phyloP scores from a whole-genome alignment of 2,888 invertebrate genomes.

The Coenonympha arcania region DNA sequence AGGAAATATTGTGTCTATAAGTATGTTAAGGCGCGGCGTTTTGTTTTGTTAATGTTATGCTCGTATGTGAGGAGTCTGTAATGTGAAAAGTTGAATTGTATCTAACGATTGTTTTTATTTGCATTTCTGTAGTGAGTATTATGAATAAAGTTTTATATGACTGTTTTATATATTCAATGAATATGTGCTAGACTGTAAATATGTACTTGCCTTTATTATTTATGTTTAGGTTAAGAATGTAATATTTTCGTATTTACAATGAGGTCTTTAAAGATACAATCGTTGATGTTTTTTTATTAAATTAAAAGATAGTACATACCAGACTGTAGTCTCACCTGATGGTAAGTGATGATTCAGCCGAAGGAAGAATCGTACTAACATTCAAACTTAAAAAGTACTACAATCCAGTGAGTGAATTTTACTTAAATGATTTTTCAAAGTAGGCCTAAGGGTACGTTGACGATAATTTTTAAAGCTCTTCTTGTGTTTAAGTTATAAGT shows the following conservation, averaged over 20 bases:
- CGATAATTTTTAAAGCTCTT: not conserved
- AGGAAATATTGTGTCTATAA: constrained; percentile 56
- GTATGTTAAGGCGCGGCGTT: constrained; percentile 45
- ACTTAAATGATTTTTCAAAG: not conserved
- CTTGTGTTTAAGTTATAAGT: constrained; percentile 36
- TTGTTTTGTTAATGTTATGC: constrained; percentile 59
- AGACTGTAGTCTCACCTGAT: too few species aligned
- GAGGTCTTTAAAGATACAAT: not conserved
- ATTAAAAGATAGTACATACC: too few species aligned
- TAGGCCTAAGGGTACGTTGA: not conserved
- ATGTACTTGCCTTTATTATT: constrained; percentile 59
- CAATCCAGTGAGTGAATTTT: too few species aligned
- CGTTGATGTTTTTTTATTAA: not conserved
- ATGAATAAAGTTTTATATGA: constrained; percentile 43
- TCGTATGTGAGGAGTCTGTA: constrained; percentile 46
- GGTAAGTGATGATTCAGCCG: too few species aligned
- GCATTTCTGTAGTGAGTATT: constrained; percentile 56
- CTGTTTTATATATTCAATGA: constrained; percentile 54
- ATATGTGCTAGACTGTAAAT: constrained; percentile 61
- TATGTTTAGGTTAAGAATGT: constrained; percentile 46
- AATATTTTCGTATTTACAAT: constrained; percentile 1
- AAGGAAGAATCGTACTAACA: too few species aligned
- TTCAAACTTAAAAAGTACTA: too few species aligned
- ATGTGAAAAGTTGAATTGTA: constrained; percentile 36
- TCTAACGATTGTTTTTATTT: constrained; percentile 48